Evolutionary conservation across 2,797 vertebrate species (phyloP), one percentile per base, ranked within the genome.

Genomic region (Coregonus ussuriensis): DNA sequence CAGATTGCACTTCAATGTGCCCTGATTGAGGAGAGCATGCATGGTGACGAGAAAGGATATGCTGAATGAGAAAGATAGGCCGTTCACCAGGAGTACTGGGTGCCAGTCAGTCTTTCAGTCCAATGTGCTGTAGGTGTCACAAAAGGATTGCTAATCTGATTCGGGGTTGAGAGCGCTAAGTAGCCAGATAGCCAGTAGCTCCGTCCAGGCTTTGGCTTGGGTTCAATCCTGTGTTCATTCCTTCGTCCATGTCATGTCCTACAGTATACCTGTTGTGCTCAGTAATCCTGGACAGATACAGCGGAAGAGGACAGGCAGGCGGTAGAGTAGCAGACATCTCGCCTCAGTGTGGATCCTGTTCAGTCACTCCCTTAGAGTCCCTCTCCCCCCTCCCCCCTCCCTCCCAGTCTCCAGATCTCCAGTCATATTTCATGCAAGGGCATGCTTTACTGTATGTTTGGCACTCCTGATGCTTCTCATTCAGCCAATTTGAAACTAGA

Each of bases 1-100:
- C 70, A 77, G 53, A 82, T 80, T 14, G 72, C 81, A 65, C 71
- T 72, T 84, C 9, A 66, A 83, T 83, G 85, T 78, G 53, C 74
- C 78, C 56, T 76, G 35, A 81, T 86, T 72, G 69, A 81, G 74
- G 11, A 29, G n/a, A 63, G n/a, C 62, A 72, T 41, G 35, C 62
- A 74, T 35, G 35, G 33, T 62, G 62, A 35, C 29, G 81, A 80
- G 72, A 86, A 74, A 25, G 2, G 21, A 63, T 25, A 25, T 7
- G 62, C 62, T 63, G n/a, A 63, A 9, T 9, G 62, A 21, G 25
- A 63, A 25, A 63, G 62, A 13, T 1, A 63, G 3, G 18, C 35
- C 5, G 35, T 37, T 37, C 35, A 37, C 4, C 35, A 1, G 18
- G 0, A n/a, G 25, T n/a, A 21, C 25, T 15, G 59, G 16, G 59